These are phyloP conservation scores for Allophyes oxyacanthae DNA, from an alignment of 2,888 invertebrate species.

Conservation along the genomic window DNA sequence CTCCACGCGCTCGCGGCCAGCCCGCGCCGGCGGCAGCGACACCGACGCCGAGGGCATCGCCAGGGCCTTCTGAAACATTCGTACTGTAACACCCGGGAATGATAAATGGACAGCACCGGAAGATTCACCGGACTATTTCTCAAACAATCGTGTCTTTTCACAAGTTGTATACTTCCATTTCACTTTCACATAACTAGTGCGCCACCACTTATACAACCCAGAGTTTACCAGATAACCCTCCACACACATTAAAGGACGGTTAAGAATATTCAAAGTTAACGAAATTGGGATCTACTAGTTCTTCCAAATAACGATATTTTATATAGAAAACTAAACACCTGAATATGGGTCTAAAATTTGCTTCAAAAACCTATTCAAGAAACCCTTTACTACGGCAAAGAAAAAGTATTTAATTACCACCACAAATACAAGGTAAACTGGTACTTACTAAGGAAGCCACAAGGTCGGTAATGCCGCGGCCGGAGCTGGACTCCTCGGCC, in stretches of 20 bases:
- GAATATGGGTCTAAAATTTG: constrained; percentile 1
- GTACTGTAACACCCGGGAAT: constrained; percentile 24
- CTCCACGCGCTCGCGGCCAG: constrained; percentile 22
- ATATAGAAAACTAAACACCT: no score
- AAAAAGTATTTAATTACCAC: background rate
- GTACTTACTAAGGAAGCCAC: constrained; percentile 80
- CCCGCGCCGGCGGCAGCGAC: constrained; percentile 36
- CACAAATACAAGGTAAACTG: constrained; percentile 29
- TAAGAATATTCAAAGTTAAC: no score
- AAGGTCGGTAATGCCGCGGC: constrained; percentile 75
- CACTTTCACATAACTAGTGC: no score
- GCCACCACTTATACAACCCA: no score
- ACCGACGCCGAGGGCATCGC: constrained; percentile 63
- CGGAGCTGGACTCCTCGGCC: constrained; percentile 64
- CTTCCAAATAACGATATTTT: no score
- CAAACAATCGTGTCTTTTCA: no score
- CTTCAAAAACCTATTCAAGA: constrained; percentile 23
- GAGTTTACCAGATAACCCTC: no score
- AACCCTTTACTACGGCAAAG: constrained; percentile 1
- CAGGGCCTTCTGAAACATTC: constrained; percentile 78
- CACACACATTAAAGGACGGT: no score
- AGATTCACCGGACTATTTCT: no score
- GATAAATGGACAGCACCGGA: no score
- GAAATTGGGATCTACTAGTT: no score
- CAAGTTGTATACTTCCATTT: no score